These are phyloP conservation scores for Ctenopoma kingsleyae DNA, from an alignment of 2,797 vertebrate species.

Conservation along the genomic window DNA sequence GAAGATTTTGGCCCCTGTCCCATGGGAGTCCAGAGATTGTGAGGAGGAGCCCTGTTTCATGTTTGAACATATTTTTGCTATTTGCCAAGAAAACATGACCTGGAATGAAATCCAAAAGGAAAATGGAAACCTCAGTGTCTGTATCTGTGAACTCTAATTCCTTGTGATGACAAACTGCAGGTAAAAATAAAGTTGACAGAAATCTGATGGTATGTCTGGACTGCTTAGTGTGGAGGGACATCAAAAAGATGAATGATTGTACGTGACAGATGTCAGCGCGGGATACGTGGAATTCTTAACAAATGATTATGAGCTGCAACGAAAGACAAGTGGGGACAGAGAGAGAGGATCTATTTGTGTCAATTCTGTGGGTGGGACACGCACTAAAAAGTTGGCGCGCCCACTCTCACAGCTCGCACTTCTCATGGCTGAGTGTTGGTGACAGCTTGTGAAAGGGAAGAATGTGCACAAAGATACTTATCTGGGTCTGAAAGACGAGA, in stretches of 20 bases:
- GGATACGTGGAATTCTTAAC: slow-evolving; percentile 53
- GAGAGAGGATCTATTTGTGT: slow-evolving; percentile 25
- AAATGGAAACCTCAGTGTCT: slow-evolving; percentile 8
- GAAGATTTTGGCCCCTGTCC: not conserved
- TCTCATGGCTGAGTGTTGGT: slow-evolving; percentile 44
- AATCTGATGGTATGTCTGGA: slow-evolving; percentile 64
- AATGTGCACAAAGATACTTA: slow-evolving; percentile 72
- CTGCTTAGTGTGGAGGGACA: slow-evolving; percentile 41
- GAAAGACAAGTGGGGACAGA: slow-evolving; percentile 35
- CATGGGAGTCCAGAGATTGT: not conserved
- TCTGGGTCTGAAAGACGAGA: slow-evolving; percentile 68
- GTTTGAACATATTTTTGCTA: slow-evolving; percentile 19
- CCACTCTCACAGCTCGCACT: slow-evolving; percentile 57
- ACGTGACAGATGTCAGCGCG: slow-evolving; percentile 58
- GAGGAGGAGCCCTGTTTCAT: not conserved
- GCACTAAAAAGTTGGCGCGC: slow-evolving; percentile 37
- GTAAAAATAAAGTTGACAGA: slow-evolving; percentile 62
- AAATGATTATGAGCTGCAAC: slow-evolving; percentile 47
- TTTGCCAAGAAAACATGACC: slow-evolving; percentile 39
- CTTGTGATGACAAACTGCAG: slow-evolving; percentile 60
- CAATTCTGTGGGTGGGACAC: slow-evolving; percentile 51
- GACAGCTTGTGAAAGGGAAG: slow-evolving; percentile 74
- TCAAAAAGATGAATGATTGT: slow-evolving; percentile 56
- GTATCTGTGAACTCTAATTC: slow-evolving; percentile 29
- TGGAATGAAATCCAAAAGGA: slow-evolving; percentile 29